Conservation (phyloP, 2,888 invertebrate species). For the Tricholauxania praeusta region DNA sequence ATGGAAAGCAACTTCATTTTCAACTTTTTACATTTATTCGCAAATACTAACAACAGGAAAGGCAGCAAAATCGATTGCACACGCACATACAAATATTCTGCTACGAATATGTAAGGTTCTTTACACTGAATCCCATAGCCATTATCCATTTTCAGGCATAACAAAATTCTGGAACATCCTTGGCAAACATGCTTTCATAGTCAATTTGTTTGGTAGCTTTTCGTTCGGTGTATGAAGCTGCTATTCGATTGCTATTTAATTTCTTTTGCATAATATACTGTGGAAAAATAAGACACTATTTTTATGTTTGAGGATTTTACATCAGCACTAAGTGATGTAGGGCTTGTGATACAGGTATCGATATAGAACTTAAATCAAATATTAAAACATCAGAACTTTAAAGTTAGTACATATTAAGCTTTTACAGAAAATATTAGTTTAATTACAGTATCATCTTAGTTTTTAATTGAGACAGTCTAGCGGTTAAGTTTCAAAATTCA, state of each 20-base stretch:
- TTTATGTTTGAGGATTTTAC: conserved; percentile 1
- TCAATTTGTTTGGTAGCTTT: conserved; percentile 9
- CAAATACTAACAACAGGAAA: background rate
- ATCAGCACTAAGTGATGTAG: background rate
- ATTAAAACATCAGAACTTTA: too few relatives aligned
- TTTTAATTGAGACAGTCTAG: too few relatives aligned
- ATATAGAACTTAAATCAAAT: too few relatives aligned
- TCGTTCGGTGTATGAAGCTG: conserved; percentile 3
- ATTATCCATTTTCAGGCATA: background rate
- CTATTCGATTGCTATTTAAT: conserved; percentile 39
- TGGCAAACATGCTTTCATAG: conserved; percentile 7
- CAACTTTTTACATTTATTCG: too few relatives aligned
- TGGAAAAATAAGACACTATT: conserved; percentile 24
- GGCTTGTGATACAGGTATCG: too few relatives aligned
- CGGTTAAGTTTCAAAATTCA: too few relatives aligned
- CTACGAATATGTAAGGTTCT: background rate
- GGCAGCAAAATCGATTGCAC: conserved; percentile 1
- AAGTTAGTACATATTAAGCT: too few relatives aligned
- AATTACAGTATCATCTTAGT: too few relatives aligned
- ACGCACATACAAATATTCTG: background rate
- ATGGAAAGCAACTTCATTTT: too few relatives aligned
- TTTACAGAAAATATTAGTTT: too few relatives aligned
- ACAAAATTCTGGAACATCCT: background rate
- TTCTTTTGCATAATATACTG: conserved; percentile 20
- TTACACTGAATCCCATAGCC: background rate